Evolutionary conservation across 2,113 vertebrate species (phyloP), one percentile per base, ranked within the genome.

Genomic region (Aptenodytes forsteri): DNA sequence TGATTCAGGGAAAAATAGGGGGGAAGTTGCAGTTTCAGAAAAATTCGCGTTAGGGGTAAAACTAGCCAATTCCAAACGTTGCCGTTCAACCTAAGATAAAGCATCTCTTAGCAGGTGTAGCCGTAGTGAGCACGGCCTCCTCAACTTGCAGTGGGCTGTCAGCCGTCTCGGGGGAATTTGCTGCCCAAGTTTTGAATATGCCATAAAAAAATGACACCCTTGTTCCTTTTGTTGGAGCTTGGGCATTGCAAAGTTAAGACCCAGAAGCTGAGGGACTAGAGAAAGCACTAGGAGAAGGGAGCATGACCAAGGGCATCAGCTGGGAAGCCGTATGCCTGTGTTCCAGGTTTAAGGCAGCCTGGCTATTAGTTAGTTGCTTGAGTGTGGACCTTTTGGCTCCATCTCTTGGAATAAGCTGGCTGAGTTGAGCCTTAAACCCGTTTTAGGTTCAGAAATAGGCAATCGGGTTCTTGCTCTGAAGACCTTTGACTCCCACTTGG

Each of bases 1-100:
- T 6, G 1, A 0, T 13, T 27, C 4, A 5, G 5, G 61, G 52
- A 16, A 40, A 44, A 36, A 3, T 0, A 3, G 4, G 16, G 25
- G 20, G 11, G 10, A 29, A 12, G 14, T 2, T 42, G 47, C 15
- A 2, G 4, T 26, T 75, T 26, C 11, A 18, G n/a, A 9, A 44
- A 7, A 52, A 27, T 0, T 9, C 34, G 12, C 9, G 0, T 13
- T 47, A 5, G 27, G 9, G 2, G 6, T 64, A 6, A 46, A 91
- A 40, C 27, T 18, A 14, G 17, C 4, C 15, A 6, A 13, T 83
- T 67, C 38, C 21, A 50, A 36, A 30, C 3, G 1, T 6, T 40
- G 3, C 25, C 4, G 0, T 55, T 71, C n/a, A 73, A 82, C 8
- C 6, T 5, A 19, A 36, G n/a, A 1, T 27, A 23, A 59, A 55